Base-by-base conservation (phyloP, 1,140 invertebrate genomes). In the Nixonia krombeini region DNA sequence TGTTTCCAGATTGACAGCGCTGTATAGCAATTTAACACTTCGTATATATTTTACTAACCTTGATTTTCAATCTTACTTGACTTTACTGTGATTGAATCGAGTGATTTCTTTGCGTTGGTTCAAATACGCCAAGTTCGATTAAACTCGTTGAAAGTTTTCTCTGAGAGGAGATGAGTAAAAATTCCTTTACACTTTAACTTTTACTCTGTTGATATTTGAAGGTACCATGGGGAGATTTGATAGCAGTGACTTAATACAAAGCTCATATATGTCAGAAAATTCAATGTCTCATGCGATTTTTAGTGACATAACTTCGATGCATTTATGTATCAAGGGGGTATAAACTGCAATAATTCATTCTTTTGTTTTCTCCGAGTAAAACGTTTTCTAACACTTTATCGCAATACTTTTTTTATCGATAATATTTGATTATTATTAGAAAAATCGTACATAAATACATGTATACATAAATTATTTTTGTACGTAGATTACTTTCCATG, bases 101-200 rank as follows among this genome's bases (percentile, higher is more conserved):
- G 35, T 37, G 35, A 16, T 16, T 16, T 37, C 17, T 37, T 31
- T 37, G 15, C 17, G 4, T 12, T n/a, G 35, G 35, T 16, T 37
- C 17, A 16, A 2, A 16, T 37, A 37, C 35, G 9, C 5, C 35
- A 16, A 9, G 17, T 37, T 37, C 35, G 35, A 37, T 37, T 37
- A 37, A 37, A 37, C 35, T 37, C 35, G 35, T 6, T 16, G 35
- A 37, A 37, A 37, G 35, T 37, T 37, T 37, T 37, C 15, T 16
- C 9, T 9, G 4, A 9, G 25, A 9, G 4, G 15, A 15, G 17
- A 12, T 12, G 17, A 37, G 17, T 37, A 16, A 37, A 37, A 16
- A 37, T 37, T 37, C 35, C 17, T 37, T 16, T 16, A 13, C 35
- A 16, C 35, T 33, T 33, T 12, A 9, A 37, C 35, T 37, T 13